Conservation (phyloP, 2,797 vertebrate genomes). For the Sylvilagus floridanus region DNA sequence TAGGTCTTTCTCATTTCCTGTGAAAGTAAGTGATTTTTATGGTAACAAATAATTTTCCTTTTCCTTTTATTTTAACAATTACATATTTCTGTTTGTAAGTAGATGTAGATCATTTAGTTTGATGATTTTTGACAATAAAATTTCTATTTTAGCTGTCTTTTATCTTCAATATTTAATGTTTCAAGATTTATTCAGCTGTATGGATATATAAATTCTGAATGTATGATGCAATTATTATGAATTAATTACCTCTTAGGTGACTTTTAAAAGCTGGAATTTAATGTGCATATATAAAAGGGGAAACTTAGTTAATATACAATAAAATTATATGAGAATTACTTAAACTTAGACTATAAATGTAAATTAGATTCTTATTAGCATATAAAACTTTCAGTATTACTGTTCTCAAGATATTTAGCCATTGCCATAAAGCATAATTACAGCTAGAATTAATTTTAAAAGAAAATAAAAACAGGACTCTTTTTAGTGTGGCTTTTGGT, state of each 20-base stretch:
- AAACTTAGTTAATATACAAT: constrained; percentile 78
- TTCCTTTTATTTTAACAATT: background rate
- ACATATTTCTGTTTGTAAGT: background rate
- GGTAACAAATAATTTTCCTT: background rate
- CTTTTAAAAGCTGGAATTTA: constrained; percentile 82
- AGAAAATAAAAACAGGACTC: constrained; percentile 64
- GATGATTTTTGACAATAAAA: constrained; percentile 34
- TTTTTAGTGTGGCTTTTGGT: constrained; percentile 66
- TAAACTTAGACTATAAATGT: constrained; percentile 76
- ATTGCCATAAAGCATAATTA: constrained; percentile 70
- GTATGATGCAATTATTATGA: constrained; percentile 72
- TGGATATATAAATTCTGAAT: constrained; percentile 57
- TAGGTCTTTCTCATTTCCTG: background rate
- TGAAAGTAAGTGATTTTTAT: background rate
- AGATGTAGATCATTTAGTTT: background rate
- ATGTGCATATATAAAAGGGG: constrained; percentile 69
- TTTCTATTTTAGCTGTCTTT: constrained; percentile 47
- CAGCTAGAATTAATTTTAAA: constrained; percentile 63
- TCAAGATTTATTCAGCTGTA: constrained; percentile 58
- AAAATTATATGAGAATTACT: constrained; percentile 80
- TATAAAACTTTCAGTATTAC: constrained; percentile 78
- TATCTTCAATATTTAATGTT: constrained; percentile 35
- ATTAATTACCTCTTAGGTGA: constrained; percentile 77
- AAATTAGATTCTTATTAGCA: constrained; percentile 80
- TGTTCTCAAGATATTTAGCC: constrained; percentile 78